A percentile compares a stretch with the other conserved stretches of the same genome.
phyloP scores from a whole-genome alignment of 1,140 invertebrate genomes.

The Venustaconcha ellipsiformis region DNA sequence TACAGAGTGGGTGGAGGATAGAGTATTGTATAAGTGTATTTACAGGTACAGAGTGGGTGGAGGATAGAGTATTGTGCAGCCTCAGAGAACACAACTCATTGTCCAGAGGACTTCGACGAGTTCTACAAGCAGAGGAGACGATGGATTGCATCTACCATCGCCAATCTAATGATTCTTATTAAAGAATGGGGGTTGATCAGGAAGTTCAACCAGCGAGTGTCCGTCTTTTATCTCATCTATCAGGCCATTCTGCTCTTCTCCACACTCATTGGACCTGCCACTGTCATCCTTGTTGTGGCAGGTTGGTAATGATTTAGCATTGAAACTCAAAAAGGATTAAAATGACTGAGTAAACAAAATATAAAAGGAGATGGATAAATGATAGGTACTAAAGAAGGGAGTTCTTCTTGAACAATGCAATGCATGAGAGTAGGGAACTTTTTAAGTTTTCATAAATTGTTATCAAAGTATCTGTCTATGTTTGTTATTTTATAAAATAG shows the following conservation, averaged over 20 bases:
- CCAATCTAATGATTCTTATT: constrained; percentile 76
- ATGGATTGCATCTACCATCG: constrained; percentile 78
- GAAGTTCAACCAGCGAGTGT: constrained; percentile 72
- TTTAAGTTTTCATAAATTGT: too few relatives aligned
- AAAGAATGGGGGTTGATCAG: constrained; percentile 70
- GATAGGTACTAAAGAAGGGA: neutral
- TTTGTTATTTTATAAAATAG: too few relatives aligned
- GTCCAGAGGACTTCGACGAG: constrained; percentile 75
- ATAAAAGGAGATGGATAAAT: too few relatives aligned
- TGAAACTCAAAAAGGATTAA: neutral
- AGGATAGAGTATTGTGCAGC: constrained; percentile 77
- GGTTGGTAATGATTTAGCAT: constrained; percentile 62
- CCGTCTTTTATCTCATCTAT: constrained; percentile 58
- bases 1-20: too few relatives aligned
- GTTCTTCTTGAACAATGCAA: neutral
- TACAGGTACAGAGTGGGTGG: constrained; percentile 75
- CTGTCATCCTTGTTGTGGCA: constrained; percentile 76
- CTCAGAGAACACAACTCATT: constrained; percentile 75
- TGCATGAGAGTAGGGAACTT: too few relatives aligned
- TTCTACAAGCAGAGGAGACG: constrained; percentile 76
- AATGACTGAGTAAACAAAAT: neutral
- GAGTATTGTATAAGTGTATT: neutral
- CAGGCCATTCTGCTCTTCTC: constrained; percentile 70
- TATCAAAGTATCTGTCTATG: too few relatives aligned
- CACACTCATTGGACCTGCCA: constrained; percentile 75